Conservation (phyloP, 1,140 invertebrate species). For the Magallana ariakensis region DNA sequence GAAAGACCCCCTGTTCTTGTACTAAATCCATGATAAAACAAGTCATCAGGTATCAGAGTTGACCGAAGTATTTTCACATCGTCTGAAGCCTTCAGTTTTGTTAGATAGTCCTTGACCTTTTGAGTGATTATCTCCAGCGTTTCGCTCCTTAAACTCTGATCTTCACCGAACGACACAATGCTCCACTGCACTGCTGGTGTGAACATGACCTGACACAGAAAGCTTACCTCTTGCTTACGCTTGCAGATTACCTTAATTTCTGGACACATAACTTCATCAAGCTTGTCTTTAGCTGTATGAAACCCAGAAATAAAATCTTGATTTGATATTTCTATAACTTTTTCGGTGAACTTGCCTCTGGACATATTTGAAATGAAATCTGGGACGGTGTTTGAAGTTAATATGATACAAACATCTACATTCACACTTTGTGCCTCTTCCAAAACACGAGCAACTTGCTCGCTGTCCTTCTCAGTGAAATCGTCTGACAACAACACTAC, state of each 20-base stretch:
- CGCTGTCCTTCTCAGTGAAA: background rate
- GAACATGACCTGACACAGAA: slow-evolving; percentile 4
- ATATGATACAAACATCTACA: background rate
- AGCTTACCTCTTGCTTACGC: background rate
- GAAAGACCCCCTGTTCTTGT: slow-evolving; percentile 63
- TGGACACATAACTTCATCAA: background rate
- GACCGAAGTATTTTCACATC: slow-evolving; percentile 55
- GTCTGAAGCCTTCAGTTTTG: slow-evolving; percentile 19
- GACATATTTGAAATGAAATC: background rate
- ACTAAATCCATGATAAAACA: slow-evolving; percentile 65
- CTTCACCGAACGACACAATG: background rate
- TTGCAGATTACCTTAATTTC: background rate
- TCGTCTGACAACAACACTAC: background rate
- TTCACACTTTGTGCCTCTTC: background rate
- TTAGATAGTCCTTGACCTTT: background rate
- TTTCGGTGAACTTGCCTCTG: background rate
- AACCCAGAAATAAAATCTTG: slow-evolving; percentile 24
- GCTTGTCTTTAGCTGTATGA: background rate
- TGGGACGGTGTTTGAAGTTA: background rate
- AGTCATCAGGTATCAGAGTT: slow-evolving; percentile 50
- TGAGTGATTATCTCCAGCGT: background rate
- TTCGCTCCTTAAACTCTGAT: background rate
- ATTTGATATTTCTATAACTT: background rate
- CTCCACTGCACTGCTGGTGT: slow-evolving; percentile 6
- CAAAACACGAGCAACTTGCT: background rate